Evolutionary conservation across 1,140 invertebrate species (phyloP).

Genomic region (Apis laboriosa): DNA sequence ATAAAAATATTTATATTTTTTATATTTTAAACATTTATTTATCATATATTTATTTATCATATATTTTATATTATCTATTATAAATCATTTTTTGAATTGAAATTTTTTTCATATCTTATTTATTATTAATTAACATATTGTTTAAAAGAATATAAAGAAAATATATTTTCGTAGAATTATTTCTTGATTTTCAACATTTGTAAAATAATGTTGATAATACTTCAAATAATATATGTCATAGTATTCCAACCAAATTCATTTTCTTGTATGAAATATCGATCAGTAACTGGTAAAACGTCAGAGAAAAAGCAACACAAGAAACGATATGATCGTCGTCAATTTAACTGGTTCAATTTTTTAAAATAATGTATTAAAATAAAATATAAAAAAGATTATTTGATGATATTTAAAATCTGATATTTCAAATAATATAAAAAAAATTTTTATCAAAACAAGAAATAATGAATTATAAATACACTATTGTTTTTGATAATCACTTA

Average conservation of each 20-base stretch:
- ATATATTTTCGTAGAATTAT: background rate
- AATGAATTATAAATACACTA: background rate
- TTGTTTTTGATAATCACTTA: background rate
- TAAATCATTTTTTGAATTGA: background rate
- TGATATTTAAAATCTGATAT: no score
- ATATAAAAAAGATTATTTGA: background rate
- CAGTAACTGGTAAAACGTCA: background rate
- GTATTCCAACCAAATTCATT: background rate
- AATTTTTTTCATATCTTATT: background rate
- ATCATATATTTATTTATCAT: no score
- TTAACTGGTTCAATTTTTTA: background rate
- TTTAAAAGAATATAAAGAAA: background rate
- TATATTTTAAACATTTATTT: no score
- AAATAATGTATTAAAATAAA: background rate
- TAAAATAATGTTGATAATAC: background rate
- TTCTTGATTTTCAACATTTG: background rate
- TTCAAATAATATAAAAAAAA: background rate
- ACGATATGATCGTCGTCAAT: background rate
- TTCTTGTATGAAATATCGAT: slow-evolving; percentile 21
- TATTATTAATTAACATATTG: background rate
- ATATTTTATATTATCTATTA: background rate
- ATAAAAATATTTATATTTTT: background rate
- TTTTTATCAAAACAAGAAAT: background rate
- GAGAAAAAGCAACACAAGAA: background rate
- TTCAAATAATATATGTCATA: background rate